Evolutionary conservation across 1,140 invertebrate genomes (phyloP).

Genomic region (Macrobrachium nipponense): DNA sequence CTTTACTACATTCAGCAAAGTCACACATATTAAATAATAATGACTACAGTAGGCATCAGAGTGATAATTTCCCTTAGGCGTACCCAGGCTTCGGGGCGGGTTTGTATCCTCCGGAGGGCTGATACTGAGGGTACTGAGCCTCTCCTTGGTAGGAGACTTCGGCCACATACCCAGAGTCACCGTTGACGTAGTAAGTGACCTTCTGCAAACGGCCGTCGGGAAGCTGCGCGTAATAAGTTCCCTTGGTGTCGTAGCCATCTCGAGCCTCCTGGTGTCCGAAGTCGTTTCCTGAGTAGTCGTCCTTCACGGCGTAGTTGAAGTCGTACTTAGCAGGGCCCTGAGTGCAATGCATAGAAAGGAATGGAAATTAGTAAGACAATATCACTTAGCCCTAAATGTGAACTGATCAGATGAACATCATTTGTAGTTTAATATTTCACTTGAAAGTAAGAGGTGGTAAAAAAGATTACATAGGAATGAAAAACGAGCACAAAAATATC

Average conservation of each 20-base stretch:
- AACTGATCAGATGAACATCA: too few relatives aligned
- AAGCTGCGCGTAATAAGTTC: slow-evolving; percentile 35
- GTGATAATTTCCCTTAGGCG: neutral
- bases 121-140: slow-evolving; percentile 31
- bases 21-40: neutral
- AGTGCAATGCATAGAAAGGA: too few relatives aligned
- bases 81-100: too few relatives aligned
- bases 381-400: too few relatives aligned
- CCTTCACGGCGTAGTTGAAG: slow-evolving; percentile 41
- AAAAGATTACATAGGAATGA: too few relatives aligned
- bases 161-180: slow-evolving; percentile 42
- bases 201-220: slow-evolving; percentile 40
- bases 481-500: too few relatives aligned
- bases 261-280: slow-evolving; percentile 35
- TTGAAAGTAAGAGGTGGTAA: too few relatives aligned
- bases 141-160: slow-evolving; percentile 27
- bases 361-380: too few relatives aligned
- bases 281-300: slow-evolving; percentile 35
- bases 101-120: neutral
- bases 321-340: slow-evolving; percentile 32
- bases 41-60: neutral
- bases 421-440: too few relatives aligned
- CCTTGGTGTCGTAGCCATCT: slow-evolving; percentile 35
- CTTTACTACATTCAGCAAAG: too few relatives aligned
- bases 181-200: slow-evolving; percentile 32